A percentile compares a stretch with the other conserved stretches of the same genome.
Conservation (phyloP, 2,113 vertebrate genomes). For the Lepidothrix coronata region DNA sequence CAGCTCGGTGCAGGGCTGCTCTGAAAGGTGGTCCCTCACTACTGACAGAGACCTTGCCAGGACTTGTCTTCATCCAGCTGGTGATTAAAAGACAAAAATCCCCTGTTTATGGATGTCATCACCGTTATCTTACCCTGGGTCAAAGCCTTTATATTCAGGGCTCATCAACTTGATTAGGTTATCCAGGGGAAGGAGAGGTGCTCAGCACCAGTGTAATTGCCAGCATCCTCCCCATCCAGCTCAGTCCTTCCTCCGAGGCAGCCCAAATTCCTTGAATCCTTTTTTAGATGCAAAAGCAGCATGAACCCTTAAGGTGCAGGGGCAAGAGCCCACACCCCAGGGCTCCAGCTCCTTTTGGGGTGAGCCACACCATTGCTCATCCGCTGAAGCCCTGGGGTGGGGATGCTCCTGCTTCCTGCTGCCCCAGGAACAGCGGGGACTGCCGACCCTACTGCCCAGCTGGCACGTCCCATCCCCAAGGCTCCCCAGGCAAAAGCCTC, state of each 20-base stretch:
- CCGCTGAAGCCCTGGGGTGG: background rate
- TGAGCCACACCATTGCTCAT: constrained; percentile 47
- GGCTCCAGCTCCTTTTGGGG: background rate
- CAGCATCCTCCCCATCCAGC: background rate
- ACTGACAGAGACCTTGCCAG: background rate
- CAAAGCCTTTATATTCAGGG: background rate
- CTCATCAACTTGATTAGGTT: background rate
- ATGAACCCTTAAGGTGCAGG: background rate
- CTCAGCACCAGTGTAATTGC: background rate
- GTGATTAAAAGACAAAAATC: background rate
- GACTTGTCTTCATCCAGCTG: background rate
- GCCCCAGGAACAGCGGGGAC: background rate
- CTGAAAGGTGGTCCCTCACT: background rate
- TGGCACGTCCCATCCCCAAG: background rate
- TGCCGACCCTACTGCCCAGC: background rate
- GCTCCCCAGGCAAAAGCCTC: background rate
- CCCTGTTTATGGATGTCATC: background rate
- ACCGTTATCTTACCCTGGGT: constrained; percentile 6
- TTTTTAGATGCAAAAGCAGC: background rate
- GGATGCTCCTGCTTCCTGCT: constrained; percentile 24
- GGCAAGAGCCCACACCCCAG: background rate
- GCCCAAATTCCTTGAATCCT: constrained; percentile 26
- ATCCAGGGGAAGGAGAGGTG: background rate
- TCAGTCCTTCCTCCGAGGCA: background rate
- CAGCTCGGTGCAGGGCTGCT: background rate